Conservation (phyloP, 2,888 invertebrate genomes). For the Pyrgus malvae region DNA sequence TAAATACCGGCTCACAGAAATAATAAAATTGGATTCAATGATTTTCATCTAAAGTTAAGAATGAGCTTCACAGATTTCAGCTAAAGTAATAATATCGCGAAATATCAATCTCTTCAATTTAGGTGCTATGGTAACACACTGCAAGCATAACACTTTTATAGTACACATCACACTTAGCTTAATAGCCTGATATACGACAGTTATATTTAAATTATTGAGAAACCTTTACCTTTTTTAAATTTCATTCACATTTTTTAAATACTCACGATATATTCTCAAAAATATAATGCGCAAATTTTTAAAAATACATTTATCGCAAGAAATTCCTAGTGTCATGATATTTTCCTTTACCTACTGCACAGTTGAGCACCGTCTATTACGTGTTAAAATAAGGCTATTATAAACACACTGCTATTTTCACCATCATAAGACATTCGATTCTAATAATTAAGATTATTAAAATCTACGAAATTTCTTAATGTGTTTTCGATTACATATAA, state of each 20-base stretch:
- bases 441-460: no score
- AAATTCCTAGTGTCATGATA: conserved; percentile 20
- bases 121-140: conserved; percentile 23
- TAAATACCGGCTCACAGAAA: conserved; percentile 5
- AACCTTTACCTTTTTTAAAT: not conserved
- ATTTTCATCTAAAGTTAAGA: not conserved
- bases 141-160: conserved; percentile 19
- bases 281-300: conserved; percentile 21
- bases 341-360: conserved; percentile 17
- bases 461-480: no score
- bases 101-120: not conserved
- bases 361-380: conserved; percentile 23
- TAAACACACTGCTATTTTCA: not conserved
- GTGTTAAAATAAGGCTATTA: not conserved
- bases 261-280: conserved; percentile 19
- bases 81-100: not conserved
- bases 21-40: not conserved
- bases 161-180: conserved; percentile 19
- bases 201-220: conserved; percentile 5
- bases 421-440: no score
- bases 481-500: no score
- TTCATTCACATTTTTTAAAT: conserved; percentile 1
- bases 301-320: conserved; percentile 23
- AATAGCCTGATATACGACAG: not conserved
- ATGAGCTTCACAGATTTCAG: not conserved